Percentiles rank a stretch among this genome's conserved stretches.
phyloP scores from a whole-genome alignment of 2,113 vertebrate genomes.

The Gobio gobio region DNA sequence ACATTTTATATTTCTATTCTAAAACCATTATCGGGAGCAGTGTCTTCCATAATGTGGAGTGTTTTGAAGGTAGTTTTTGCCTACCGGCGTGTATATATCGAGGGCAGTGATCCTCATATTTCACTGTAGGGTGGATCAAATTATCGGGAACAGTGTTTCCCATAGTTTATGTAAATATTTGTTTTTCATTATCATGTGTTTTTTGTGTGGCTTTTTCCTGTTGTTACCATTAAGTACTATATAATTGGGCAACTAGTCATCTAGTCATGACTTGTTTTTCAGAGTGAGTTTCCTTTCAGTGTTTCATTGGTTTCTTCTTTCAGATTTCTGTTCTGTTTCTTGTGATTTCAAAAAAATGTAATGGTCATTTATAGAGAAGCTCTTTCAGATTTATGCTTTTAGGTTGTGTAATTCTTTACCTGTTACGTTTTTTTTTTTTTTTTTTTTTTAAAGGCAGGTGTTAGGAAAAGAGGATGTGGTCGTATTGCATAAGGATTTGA shows the following conservation, averaged over 20 bases:
- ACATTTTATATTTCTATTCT: slow-evolving; percentile 61
- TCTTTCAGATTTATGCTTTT: background rate
- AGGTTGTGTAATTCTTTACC: background rate
- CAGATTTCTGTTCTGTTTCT: slow-evolving; percentile 2
- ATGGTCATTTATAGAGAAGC: background rate
- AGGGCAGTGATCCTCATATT: slow-evolving; percentile 97
- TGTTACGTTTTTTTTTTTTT: background rate
- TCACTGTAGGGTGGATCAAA: slow-evolving; percentile 92
- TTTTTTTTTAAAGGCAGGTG: background rate
- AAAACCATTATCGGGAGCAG: slow-evolving; percentile 95
- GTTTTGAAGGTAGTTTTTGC: slow-evolving; percentile 94
- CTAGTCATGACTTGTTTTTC: background rate
- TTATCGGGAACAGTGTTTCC: slow-evolving; percentile 99
- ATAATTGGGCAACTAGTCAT: background rate
- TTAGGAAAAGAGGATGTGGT: background rate
- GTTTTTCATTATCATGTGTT: slow-evolving; percentile 55
- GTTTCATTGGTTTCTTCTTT: background rate
- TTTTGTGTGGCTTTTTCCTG: slow-evolving; percentile 28
- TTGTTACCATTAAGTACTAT: background rate
- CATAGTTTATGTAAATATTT: slow-evolving; percentile 87
- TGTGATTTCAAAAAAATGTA: background rate
- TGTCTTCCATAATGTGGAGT: slow-evolving; percentile 94
- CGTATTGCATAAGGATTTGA: background rate
- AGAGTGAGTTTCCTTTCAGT: background rate
- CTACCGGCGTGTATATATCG: slow-evolving; percentile 95